Evolutionary conservation across 2,797 vertebrate genomes (phyloP), one percentile per base, ranked within the genome.

Genomic region (Anguilla pacifica): DNA sequence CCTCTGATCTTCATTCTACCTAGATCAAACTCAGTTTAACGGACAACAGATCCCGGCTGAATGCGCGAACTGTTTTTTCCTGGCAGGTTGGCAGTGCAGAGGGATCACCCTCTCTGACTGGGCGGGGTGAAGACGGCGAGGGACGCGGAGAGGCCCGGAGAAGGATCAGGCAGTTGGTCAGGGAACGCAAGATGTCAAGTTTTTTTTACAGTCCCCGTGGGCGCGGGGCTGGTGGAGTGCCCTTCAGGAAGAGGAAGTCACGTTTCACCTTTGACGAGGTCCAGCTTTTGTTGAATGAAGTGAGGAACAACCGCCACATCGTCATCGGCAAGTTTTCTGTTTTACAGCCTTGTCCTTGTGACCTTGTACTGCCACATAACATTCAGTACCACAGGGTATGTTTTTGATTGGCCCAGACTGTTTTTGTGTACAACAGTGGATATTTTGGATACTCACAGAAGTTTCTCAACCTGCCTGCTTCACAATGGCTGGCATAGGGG

Each of bases 231-330:
- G 51, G 85, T 72, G 86, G 87, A 10, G 83, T 92, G 90, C 88
- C 91, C 22, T 0, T 93, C 67, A 91, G 92, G 89, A 94, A 89
- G 86, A 51, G 93, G 89, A 96, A 96, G 87, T 94, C 96, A 0
- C 94, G 96, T 70, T 97, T 97, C 89, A 95, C 96, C 70, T 94
- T 94, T 90, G 92, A 89, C 0, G 96, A 97, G 91, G 91, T 97
- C 51, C 94, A 94, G 67, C 31, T 95, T 85, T 93, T 97, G 83
- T 94, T 97, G 91, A 92, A 94, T 49, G 94, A 95, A 1, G 96
- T 97, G 88, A 96, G 93, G 93, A 96, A 88, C 92, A 96, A 96
- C 93, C 88, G 96, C 17, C 94, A 92, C 91, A 94, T 97, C 91
- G 88, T 97, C 87, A 95, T 96, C 83, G 94, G 96, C 96, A 93